Conservation (phyloP, 2,888 invertebrate species). For the Mimumesa dahlbomi region DNA sequence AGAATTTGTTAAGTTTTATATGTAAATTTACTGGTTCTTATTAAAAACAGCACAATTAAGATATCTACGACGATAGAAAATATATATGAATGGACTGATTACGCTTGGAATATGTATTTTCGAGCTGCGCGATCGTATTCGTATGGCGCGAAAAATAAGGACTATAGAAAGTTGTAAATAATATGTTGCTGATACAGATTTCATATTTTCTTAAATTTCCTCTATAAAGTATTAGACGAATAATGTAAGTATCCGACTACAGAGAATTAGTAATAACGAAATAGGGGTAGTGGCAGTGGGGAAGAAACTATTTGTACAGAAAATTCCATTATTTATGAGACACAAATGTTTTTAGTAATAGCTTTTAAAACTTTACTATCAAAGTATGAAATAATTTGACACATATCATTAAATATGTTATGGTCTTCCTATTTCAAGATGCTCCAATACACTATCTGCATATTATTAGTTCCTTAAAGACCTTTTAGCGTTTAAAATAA, state of each 20-base stretch:
- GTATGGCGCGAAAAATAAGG: slow-evolving; percentile 13
- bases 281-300: background rate
- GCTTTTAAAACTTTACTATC: background rate
- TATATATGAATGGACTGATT: slow-evolving; percentile 40
- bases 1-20: slow-evolving; percentile 72
- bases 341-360: background rate
- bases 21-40: slow-evolving; percentile 53
- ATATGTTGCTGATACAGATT: slow-evolving; percentile 32
- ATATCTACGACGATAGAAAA: slow-evolving; percentile 15
- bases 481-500: slow-evolving; percentile 23
- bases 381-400: background rate
- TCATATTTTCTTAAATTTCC: slow-evolving; percentile 22
- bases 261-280: slow-evolving; percentile 5
- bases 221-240: slow-evolving; percentile 38
- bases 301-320: no score
- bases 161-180: slow-evolving; percentile 43
- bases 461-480: slow-evolving; percentile 41
- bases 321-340: no score
- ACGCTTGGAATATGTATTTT: slow-evolving; percentile 39
- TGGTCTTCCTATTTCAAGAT: slow-evolving; percentile 35
- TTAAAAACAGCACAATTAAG: slow-evolving; percentile 37
- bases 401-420: slow-evolving; percentile 20
- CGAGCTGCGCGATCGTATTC: slow-evolving; percentile 24
- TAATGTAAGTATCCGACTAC: slow-evolving; percentile 23
- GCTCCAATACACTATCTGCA: slow-evolving; percentile 11